Percentiles rank a stretch among this genome's conserved stretches.
Conservation (phyloP, 2,888 invertebrate genomes). For the Temnothorax rugatulus region DNA sequence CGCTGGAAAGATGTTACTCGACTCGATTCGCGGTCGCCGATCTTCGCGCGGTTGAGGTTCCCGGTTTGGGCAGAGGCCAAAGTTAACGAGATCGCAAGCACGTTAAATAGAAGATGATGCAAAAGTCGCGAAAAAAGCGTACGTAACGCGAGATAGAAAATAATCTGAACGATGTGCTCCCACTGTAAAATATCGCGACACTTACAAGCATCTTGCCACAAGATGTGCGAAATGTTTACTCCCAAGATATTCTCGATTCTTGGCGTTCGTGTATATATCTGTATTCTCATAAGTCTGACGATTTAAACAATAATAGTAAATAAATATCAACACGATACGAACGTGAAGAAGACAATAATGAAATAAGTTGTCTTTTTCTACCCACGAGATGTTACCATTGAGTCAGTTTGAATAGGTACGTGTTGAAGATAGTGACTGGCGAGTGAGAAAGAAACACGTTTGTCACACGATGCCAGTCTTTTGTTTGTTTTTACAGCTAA, state of each 20-base stretch:
- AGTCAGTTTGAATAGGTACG: not conserved
- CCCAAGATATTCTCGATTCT: not conserved
- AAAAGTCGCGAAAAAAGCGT: not conserved
- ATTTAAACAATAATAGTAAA: not conserved
- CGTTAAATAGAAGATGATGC: not conserved
- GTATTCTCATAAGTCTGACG: not conserved
- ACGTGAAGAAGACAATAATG: too few relatives aligned
- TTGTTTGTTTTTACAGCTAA: constrained; percentile 21
- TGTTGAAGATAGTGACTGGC: not conserved
- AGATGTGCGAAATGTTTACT: not conserved
- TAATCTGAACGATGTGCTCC: not conserved
- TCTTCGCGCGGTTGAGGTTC: not conserved
- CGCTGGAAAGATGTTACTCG: not conserved
- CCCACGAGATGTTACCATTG: not conserved
- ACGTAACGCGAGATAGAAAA: not conserved
- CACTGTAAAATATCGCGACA: not conserved
- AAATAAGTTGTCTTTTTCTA: not conserved
- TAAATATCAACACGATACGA: not conserved
- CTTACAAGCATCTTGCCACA: not conserved
- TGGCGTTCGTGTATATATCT: not conserved
- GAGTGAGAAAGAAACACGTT: not conserved
- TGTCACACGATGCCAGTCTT: not conserved
- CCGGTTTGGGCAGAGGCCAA: not conserved
- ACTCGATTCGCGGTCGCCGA: not conserved
- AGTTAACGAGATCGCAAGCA: not conserved